Base-by-base conservation (phyloP, 2,888 invertebrate species). In the Acanthacorydalis orientalis region DNA sequence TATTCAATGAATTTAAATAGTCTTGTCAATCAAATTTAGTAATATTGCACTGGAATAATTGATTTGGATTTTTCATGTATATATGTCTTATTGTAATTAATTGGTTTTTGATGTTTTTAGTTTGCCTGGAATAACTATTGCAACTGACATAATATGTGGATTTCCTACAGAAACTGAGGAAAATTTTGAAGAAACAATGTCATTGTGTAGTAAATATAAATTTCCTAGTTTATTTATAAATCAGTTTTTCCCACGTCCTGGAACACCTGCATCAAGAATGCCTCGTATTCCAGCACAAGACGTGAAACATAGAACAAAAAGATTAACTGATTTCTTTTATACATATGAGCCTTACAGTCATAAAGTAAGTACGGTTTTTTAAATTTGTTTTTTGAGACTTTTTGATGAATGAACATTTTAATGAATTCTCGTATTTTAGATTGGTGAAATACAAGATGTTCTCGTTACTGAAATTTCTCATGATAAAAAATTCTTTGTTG, bases 121-220 rank as follows among this genome's bases (percentile, higher is more conserved):
- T 53, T 90, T 97, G 0, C 80, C 86, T 0, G 88, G 84, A 2
- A 74, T 96, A 45, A 95, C 91, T 11, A 88, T 98, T 58, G 96
- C 95, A 0, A 98, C 97, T 0, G 97, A 98, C 62, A 86, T 98
- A 42, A 98, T 98, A 58, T 96, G 96, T 64, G 97, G 97, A 1
- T 98, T 97, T 67, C 98, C 98, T 0, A 92, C 91, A 0, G 98
- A 98, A 70, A 92, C 89, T 0, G 84, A 83, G 42, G 64, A 68
- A 10, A 89, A 98, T 65, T 98, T 98, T 66, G 77, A 83, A 43
- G 83, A 89, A 52, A 96, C 95, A 0, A 68, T 95, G 72, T 62
- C 69, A 0, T 69, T 98, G 1, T 93, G 97, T 54, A 68, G 69
- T 52, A 80, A 87, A 60, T 87, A 95, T 64, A 77, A 80, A 55